Base-by-base conservation (phyloP, 2,888 invertebrate species). In the Tetropium fuscum region DNA sequence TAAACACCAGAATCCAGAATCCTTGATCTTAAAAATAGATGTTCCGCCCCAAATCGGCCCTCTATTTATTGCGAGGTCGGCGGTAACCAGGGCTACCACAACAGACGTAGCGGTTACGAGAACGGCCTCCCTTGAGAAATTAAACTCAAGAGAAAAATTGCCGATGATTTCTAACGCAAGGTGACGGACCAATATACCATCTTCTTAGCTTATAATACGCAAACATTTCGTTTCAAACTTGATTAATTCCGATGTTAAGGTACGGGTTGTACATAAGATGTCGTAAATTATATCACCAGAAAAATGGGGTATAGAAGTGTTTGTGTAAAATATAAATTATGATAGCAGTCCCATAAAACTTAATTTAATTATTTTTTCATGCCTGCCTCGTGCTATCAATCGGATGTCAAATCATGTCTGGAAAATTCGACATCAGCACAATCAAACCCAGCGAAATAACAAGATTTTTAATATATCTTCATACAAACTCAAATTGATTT, bases 121-220 rank as follows among this genome's bases (percentile, higher is more conserved):
- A 43, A 8, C 48, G 22, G 53, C 53, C 44, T 43, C 53, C 53
- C 53, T 10, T 53, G 53, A 53, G 53, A 53, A 53, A 53, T 53
- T 53, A 53, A 36, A 43, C 53, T 44, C 53, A 20, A 43, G 34
- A 53, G 53, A 53, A 53, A 53, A 53, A 53, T 32, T 16, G 43
- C 32, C 20, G 55, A 40, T 64, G 59, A 48, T 47, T 53, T 53
- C 47, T 58, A 47, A 51, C 56, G 49, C 34, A 48, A 56, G 41
- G 51, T 60, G 56, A 57, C 55, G 58, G 38, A 48, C 58, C 59
- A 60, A 64, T 55, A 60, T 49, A 53, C 53, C 49, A 54, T 47
- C 34, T n/a, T n/a, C n/a, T 43, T 60, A 55, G 58, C 55, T 58
- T 66, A 36, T 47, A 58, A 61, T 64, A 61, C 60, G 63, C 59